Base-by-base conservation (phyloP, 2,888 invertebrate species). In the Mesochorus sp. region DNA sequence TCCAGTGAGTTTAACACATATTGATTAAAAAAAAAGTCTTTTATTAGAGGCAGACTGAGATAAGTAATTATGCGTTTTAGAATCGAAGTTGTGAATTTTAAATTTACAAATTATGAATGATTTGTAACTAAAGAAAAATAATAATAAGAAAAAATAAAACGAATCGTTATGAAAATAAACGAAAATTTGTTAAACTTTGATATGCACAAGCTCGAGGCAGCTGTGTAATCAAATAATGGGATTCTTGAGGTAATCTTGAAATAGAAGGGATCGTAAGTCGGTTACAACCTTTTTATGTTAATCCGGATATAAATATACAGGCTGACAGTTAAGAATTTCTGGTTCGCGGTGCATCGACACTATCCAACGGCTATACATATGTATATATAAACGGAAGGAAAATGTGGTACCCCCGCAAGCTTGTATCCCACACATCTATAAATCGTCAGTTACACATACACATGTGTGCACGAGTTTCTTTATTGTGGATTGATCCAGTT, bases 401-500 rank as follows among this genome's bases (percentile, higher is more conserved):
- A 61, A 19, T 8, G 17, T 2, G 19, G 19, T 17, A 28, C 44
- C 17, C 44, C 10, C 14, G n/a, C 21, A 28, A 12, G 8, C 8
- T 14, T 44, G 8, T 4, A 1, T 24, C 14, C n/a, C 39, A 37
- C 26, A n/a, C 19, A 64, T 49, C 17, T 55, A 57, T 21, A 17
- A 14, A 3, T 8, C 10, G 19, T 21, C 14, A 3, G 42, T 19
- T 47, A 34, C 42, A 26, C n/a, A 47, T 19, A 28, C 34, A 51
- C 14, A 37, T n/a, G n/a, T n/a, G 12, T 37, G 59, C 59, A 37
- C 39, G 17, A 49, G 26, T n/a, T 44, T 19, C 21, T 37, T 19
- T 34, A 26, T 72, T 62, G 19, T 57, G 24, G 51, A 37, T 67
- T 67, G 72, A 67, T 67, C 66, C 28, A 51, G 44, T 76, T 71